Evolutionary conservation across 2,113 vertebrate species (phyloP), one percentile per base, ranked within the genome.

Genomic region (Glaucomys volans): DNA sequence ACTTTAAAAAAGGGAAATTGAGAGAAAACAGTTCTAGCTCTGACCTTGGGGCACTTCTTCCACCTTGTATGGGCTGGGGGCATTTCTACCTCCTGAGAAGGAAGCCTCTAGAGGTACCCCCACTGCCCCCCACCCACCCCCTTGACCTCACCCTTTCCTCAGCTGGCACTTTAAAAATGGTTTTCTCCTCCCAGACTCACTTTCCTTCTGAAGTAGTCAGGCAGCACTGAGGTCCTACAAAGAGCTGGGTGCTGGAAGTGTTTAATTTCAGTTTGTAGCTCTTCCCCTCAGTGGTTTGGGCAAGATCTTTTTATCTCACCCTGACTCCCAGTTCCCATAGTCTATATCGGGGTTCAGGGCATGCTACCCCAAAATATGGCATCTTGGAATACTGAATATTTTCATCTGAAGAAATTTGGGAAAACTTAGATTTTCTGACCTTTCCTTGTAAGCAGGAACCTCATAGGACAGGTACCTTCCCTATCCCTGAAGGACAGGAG

Each of bases 1-100:
- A 87, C 81, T 82, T 82, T 77, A 84, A 82, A 77, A 88, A 64
- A 92, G 81, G 62, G 57, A 35, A 81, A 75, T 42, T 20, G 64
- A 87, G 80, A 90, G 85, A 77, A 57, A 93, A 66, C 1, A 50
- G 9, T 42, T 76, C 69, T 26, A 13, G 16, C 32, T 80, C 81
- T 44, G 62, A 83, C 62, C 42, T 3, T 32, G 17, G 9, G 42
- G 14, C 9, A 67, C 50, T 32, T 6, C 64, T 50, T 88, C 35
- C 72, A 66, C 4, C 59, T 81, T 79, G 44, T 9, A 0, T 62
- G 50, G 28, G 52, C 18, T 62, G 1, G 42, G 52, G 37, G 40
- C 24, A 13, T 13, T 14, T 83, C 75, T 26, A 10, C 5, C 16
- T 72, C 37, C 80, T 42, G 5, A 28, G n/a, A 84, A 67, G 30